Percentiles rank a stretch among this genome's conserved stretches.
phyloP scores from a whole-genome alignment of 1,140 invertebrate species.

The Drosophila malerkotliana region DNA sequence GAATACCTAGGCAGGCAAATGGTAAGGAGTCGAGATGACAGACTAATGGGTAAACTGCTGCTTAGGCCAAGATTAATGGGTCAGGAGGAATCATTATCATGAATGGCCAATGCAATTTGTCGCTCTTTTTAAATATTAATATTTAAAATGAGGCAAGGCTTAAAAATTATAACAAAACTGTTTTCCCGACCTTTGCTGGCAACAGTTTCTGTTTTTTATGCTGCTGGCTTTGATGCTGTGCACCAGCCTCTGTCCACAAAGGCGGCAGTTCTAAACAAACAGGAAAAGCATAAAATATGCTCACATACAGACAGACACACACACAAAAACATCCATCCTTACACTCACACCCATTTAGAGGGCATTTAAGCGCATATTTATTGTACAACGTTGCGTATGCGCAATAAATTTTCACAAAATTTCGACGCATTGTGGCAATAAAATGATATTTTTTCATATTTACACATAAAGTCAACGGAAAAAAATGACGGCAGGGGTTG shows the following conservation, averaged over 20 bases:
- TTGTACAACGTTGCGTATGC: slow-evolving; percentile 76
- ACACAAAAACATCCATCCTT: background rate
- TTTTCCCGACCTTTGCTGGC: background rate
- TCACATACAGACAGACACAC: slow-evolving; percentile 16
- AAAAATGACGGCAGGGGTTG: background rate
- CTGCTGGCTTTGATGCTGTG: slow-evolving; percentile 51
- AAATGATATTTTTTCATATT: slow-evolving; percentile 82
- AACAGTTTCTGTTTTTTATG: slow-evolving; percentile 16
- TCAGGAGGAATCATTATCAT: background rate
- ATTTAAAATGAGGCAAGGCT: background rate
- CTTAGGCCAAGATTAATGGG: slow-evolving; percentile 3
- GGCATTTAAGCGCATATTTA: slow-evolving; percentile 79
- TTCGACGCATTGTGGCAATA: slow-evolving; percentile 81
- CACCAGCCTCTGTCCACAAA: slow-evolving; percentile 52
- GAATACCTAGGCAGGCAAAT: slow-evolving; percentile 18
- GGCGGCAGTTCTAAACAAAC: slow-evolving; percentile 66
- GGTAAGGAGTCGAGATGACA: slow-evolving; percentile 17
- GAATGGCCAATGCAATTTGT: slow-evolving; percentile 9
- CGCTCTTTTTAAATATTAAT: background rate
- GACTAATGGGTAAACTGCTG: slow-evolving; percentile 28
- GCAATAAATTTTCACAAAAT: slow-evolving; percentile 81
- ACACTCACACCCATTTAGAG: slow-evolving; percentile 17
- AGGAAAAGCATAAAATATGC: slow-evolving; percentile 33
- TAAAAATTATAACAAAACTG: background rate
- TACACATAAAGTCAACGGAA: slow-evolving; percentile 77